Conservation (phyloP, 2,888 invertebrate species). For the Heliothis peltigera region DNA sequence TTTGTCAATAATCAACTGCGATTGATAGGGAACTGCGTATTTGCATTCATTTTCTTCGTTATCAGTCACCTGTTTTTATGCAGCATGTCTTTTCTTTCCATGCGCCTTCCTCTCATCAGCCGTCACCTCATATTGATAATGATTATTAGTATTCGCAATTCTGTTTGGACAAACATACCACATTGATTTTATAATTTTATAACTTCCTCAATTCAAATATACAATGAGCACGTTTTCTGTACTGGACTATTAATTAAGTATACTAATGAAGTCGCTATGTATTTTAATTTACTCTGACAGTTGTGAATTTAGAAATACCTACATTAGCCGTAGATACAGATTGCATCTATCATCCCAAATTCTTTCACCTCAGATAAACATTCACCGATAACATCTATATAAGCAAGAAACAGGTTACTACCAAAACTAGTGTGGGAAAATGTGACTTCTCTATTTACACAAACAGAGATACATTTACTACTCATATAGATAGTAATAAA, state of each 20-base stretch:
- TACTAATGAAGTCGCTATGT: too few relatives aligned
- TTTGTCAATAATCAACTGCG: background rate
- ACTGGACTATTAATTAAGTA: too few relatives aligned
- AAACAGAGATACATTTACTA: constrained; percentile 55
- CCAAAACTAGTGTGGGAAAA: constrained; percentile 64
- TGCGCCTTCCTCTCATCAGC: too few relatives aligned
- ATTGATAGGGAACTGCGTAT: background rate
- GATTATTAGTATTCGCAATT: too few relatives aligned
- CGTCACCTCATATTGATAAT: too few relatives aligned
- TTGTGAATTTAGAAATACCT: background rate
- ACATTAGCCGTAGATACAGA: background rate
- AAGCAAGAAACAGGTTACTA: constrained; percentile 45
- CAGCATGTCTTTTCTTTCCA: too few relatives aligned
- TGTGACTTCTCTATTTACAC: constrained; percentile 49
- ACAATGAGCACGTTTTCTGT: too few relatives aligned
- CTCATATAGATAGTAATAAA: constrained; percentile 67
- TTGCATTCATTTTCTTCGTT: background rate
- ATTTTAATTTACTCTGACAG: too few relatives aligned
- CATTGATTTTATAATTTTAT: too few relatives aligned
- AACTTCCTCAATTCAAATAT: too few relatives aligned
- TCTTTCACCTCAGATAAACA: constrained; percentile 25
- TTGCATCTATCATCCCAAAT: constrained; percentile 10
- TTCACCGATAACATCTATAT: constrained; percentile 32
- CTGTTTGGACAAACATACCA: too few relatives aligned
- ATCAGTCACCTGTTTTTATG: background rate